Evolutionary conservation across 2,797 vertebrate species (phyloP), one percentile per base, ranked within the genome.

Genomic region (Sebastes ruberrimus): DNA sequence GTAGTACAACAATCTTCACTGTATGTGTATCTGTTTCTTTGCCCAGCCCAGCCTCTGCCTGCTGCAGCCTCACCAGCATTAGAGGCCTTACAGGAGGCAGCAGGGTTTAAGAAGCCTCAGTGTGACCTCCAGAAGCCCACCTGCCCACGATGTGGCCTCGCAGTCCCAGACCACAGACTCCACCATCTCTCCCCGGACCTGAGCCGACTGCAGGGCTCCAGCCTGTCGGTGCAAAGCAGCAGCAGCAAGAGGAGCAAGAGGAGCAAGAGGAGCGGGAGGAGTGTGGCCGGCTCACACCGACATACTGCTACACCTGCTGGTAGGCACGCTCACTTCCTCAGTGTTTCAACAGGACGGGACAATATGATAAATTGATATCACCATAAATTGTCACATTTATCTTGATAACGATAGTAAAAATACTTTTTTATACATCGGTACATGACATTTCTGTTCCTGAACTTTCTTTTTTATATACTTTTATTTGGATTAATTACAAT

Each of bases 41-140:
- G 4, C 6, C 3, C 67, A 94, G 93, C 79, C 18, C 93, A 93
- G 75, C 92, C 93, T 80, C 67, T 23, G 6, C 63, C 89, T 8
- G 61, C 83, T 32, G 78, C 83, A 55, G 63, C 53, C 20, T 25
- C 32, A 7, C 62, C 62, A 32, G 42, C 53, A 42, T 46, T 46
- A 6, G 78, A 71, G n/a, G 23, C 75, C 38, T 74, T 72, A n/a
- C 68, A 35, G 57, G 33, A 60, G 13, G 11, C 53, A 20, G 32
- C 22, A 9, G 42, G 3, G 10, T 18, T 2, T 3, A 6, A 62
- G 59, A 72, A 42, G 53, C 60, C 60, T 25, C 75, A 25, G 16
- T 46, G 22, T 25, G 83, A 84, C 62, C 57, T 57, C 28, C 65
- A 61, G 3, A 68, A 66, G 62, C 68, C 85, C 27, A 38, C 25